Evolutionary conservation across 2,113 vertebrate genomes (phyloP).

Genomic region (Oncorhynchus mykiss): DNA sequence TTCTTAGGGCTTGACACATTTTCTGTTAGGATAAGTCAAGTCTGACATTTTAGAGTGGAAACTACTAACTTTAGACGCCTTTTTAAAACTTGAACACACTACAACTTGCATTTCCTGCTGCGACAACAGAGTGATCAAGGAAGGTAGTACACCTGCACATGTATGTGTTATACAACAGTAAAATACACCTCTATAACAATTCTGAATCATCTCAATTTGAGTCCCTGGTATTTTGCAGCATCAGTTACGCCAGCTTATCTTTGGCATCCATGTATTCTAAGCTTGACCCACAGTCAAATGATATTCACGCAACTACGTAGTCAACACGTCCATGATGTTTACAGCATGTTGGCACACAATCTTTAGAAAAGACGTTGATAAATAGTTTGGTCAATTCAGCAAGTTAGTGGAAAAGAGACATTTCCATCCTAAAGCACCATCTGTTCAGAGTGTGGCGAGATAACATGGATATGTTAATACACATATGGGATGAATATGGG

Average conservation of each 20-base stretch:
- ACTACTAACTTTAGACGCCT: no score
- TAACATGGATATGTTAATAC: slow-evolving; percentile 1
- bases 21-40: no score
- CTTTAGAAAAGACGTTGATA: not conserved
- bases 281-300: slow-evolving; percentile 18
- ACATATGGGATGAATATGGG: not conserved
- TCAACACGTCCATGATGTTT: not conserved
- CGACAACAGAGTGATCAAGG: no score
- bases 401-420: not conserved
- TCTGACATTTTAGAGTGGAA: no score
- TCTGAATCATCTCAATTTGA: not conserved
- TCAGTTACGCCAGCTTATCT: not conserved
- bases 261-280: not conserved
- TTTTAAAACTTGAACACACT: no score
- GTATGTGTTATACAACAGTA: no score
- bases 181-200: no score
- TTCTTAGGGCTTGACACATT: no score
- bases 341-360: not conserved
- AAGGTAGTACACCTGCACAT: no score
- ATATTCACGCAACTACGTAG: not conserved
- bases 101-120: no score
- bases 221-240: not conserved
- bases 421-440: slow-evolving; percentile 11
- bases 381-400: not conserved
- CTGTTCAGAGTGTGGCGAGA: not conserved